Percentiles rank a stretch among this genome's conserved stretches.
Evolutionary conservation across 2,113 vertebrate species (phyloP).

Genomic region (Macaca mulatta): DNA sequence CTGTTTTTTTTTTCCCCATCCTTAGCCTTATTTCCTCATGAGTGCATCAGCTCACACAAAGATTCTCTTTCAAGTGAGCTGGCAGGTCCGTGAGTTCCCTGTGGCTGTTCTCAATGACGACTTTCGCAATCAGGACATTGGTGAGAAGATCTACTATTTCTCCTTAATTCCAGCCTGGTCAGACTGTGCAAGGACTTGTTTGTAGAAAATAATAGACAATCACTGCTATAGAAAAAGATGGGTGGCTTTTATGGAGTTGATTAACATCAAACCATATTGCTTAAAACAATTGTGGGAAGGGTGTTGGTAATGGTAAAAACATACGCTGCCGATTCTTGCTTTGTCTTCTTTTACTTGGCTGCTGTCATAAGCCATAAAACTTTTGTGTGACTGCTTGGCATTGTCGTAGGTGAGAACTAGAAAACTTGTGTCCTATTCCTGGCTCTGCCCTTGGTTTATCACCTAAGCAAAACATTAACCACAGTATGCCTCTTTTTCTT

Average conservation of each 20-base stretch:
- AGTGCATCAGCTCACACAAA: background rate
- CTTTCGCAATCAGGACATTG: background rate
- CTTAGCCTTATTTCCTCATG: background rate
- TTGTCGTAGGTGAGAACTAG: constrained; percentile 33
- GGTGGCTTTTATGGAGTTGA: constrained; percentile 49
- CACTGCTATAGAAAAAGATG: constrained; percentile 18
- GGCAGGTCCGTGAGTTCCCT: background rate
- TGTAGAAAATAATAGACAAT: constrained; percentile 41
- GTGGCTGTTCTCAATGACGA: background rate
- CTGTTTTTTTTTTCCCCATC: background rate
- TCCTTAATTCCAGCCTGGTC: background rate
- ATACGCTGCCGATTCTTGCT: background rate
- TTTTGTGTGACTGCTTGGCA: constrained; percentile 24
- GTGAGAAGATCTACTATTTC: background rate
- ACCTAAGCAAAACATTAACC: background rate
- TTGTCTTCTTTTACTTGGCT: constrained; percentile 62
- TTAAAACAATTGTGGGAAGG: constrained; percentile 72
- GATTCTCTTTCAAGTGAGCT: background rate
- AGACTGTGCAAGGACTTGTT: background rate
- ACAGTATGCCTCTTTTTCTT: background rate
- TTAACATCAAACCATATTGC: constrained; percentile 49
- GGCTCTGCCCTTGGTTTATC: background rate
- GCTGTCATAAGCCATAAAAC: constrained; percentile 17
- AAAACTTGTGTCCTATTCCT: background rate
- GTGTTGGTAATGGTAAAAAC: constrained; percentile 40